A percentile compares a stretch with the other conserved stretches of the same genome.
Conservation (phyloP, 1,140 invertebrate species). For the Lerema accius region DNA sequence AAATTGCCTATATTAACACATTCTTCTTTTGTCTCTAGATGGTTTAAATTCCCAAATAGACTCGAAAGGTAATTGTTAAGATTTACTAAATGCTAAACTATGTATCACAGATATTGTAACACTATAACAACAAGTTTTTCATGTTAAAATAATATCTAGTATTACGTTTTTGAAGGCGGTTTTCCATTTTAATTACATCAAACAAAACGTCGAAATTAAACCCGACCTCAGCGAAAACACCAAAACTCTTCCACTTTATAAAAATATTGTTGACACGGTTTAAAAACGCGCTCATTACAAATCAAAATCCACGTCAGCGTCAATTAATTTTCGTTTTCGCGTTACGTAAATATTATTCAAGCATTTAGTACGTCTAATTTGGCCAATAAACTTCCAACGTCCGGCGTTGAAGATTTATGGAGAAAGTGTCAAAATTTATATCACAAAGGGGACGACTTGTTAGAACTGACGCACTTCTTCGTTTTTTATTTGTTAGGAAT, state of each 20-base stretch:
- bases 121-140: too few relatives aligned
- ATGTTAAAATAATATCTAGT: too few relatives aligned
- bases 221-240: not conserved
- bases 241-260: not conserved
- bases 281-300: not conserved
- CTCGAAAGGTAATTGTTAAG: too few relatives aligned
- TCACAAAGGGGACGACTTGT: not conserved
- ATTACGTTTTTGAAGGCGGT: too few relatives aligned
- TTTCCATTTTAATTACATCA: too few relatives aligned
- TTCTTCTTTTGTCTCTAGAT: too few relatives aligned
- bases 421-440: not conserved
- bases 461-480: too few relatives aligned
- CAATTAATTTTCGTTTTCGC: not conserved
- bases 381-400: not conserved
- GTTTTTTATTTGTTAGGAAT: too few relatives aligned
- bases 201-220: not conserved
- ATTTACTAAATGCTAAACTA: too few relatives aligned
- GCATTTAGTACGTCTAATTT: not conserved
- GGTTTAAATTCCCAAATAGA: too few relatives aligned
- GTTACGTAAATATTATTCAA: slow-evolving; percentile 1
- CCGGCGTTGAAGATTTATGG: not conserved
- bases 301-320: not conserved
- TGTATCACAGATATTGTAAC: too few relatives aligned
- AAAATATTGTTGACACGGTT: slow-evolving; percentile 1
- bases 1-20: too few relatives aligned